These are phyloP conservation scores for Oxygymnocypris stewartii DNA, from an alignment of 2,113 vertebrate species.

Conservation along the genomic window DNA sequence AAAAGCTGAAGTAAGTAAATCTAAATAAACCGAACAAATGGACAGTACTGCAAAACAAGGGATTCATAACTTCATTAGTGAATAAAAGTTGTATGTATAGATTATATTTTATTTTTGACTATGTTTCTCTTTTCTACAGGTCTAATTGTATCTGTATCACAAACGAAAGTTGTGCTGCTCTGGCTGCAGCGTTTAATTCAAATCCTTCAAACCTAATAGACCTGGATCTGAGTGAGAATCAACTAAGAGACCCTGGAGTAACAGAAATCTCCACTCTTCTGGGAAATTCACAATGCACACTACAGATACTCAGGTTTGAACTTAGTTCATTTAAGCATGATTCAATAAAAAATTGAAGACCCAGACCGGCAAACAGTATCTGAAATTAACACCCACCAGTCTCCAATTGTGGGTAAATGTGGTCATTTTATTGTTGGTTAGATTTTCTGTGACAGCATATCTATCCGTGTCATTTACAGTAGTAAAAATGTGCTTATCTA, in stretches of 20 bases:
- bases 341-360: no score
- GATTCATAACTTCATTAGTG: not conserved
- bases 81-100: not conserved
- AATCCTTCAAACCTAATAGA: not conserved
- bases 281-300: not conserved
- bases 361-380: no score
- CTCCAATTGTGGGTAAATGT: no score
- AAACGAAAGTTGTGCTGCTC: not conserved
- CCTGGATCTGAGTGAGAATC: not conserved
- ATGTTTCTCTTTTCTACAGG: not conserved
- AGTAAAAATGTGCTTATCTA: no score
- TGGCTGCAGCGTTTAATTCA: not conserved
- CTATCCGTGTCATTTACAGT: no score
- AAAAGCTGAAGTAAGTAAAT: not conserved
- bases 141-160: not conserved
- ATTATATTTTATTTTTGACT: not conserved
- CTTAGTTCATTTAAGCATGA: no score
- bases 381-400: no score
- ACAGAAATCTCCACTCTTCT: not conserved
- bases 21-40: not conserved
- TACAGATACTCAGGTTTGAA: not conserved
- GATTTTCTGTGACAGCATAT: no score
- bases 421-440: no score
- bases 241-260: not conserved
- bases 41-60: not conserved